phyloP scores from a whole-genome alignment of 2,797 vertebrate genomes.

The Pyrocephalus nanus region DNA sequence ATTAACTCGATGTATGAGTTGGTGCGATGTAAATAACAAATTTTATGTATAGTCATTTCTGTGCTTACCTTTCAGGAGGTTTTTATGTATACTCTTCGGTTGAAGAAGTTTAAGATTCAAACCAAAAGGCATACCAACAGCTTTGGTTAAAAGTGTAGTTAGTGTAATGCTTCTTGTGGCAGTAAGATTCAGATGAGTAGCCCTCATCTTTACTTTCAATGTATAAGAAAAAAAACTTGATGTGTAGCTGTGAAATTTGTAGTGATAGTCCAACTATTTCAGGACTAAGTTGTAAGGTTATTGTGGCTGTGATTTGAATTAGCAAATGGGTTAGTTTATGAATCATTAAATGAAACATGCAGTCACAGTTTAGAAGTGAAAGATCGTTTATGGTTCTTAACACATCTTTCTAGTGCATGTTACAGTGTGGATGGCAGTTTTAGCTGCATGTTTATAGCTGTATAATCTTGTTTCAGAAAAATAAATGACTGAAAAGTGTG shows the following conservation, averaged over 20 bases:
- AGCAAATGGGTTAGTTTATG: neutral
- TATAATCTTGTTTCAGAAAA: slow-evolving; percentile 78
- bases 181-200: neutral
- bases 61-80: neutral
- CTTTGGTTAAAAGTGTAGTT: neutral
- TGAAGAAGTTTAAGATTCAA: neutral
- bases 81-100: neutral
- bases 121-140: neutral
- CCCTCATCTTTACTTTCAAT: neutral
- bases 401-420: slow-evolving; percentile 44
- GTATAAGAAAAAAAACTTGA: neutral
- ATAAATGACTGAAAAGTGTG: slow-evolving; percentile 80
- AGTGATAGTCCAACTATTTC: neutral
- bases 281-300: neutral
- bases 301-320: neutral
- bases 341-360: neutral
- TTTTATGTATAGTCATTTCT: neutral
- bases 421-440: slow-evolving; percentile 44
- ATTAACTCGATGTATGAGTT: neutral
- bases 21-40: neutral
- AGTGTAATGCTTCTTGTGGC: neutral
- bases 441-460: slow-evolving; percentile 71
- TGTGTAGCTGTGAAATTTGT: neutral
- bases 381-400: slow-evolving; percentile 1
- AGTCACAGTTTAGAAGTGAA: neutral